Base-by-base conservation (phyloP, 2,797 vertebrate species). In the Sylvilagus floridanus region DNA sequence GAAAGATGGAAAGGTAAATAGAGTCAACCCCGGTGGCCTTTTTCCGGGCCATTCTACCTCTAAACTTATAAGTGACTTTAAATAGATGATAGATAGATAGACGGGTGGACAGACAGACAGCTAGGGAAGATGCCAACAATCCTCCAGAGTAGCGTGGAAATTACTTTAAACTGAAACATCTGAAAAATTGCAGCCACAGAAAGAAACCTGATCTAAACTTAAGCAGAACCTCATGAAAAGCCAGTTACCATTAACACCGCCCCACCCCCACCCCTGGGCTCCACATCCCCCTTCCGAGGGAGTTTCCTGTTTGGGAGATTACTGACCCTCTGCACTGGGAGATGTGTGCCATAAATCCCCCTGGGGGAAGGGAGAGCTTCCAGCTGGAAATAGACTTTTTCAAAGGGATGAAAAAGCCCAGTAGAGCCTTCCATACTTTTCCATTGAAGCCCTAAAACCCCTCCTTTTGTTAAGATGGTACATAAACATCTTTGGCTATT, bases 121-220 rank as follows among this genome's bases (percentile, higher is more conserved):
- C 11, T 19, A 72, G 52, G 50, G 32, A 73, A 37, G 42, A 11
- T 47, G n/a, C 65, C 35, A 50, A 93, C 12, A 81, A 62, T 16
- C n/a, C 68, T 93, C 54, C 83, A 92, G 78, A n/a, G 54, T 76
- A 47, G 69, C 75, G 88, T 78, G 75, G 85, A 75, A 65, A 84
- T 93, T 79, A 88, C 65, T 87, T 90, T 82, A 92, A 94, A 94
- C 50, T 78, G 83, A 90, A 94, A 93, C 82, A 95, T 93, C 90
- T 95, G 88, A 93, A 95, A 97, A 96, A 89, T 82, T 96, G 57
- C 94, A 95, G 73, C 63, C 88, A 11, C 81, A 77, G 75, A 95
- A 90, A 84, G 81, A 86, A 95, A 93, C 62, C 54, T 87, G 96
- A 89, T 89, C 84, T 90, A 91, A 94, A 95, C 37, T 50, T 60